Percentiles rank a stretch among this genome's conserved stretches.
phyloP scores from a whole-genome alignment of 1,140 invertebrate species.

The Telenomus remus region DNA sequence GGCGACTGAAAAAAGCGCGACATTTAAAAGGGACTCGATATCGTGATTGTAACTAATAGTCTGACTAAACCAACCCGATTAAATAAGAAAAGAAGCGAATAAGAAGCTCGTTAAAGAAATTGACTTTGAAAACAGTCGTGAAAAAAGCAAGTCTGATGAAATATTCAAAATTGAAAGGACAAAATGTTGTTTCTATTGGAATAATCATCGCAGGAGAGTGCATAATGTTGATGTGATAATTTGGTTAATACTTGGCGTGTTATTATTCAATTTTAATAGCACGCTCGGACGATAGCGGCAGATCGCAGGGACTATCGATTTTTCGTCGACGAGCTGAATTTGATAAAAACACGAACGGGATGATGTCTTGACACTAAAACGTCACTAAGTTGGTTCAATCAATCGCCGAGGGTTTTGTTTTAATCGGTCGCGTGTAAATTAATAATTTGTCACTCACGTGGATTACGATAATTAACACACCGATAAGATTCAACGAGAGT shows the following conservation, averaged over 20 bases:
- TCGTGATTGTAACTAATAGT: slow-evolving; percentile 50
- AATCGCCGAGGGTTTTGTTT: slow-evolving; percentile 16
- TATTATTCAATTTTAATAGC: no score
- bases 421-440: slow-evolving; percentile 24
- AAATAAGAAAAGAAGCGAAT: slow-evolving; percentile 26
- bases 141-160: not conserved
- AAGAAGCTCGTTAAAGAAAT: slow-evolving; percentile 33
- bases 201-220: not conserved
- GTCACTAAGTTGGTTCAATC: slow-evolving; percentile 15
- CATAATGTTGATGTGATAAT: no score
- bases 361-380: slow-evolving; percentile 19
- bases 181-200: not conserved
- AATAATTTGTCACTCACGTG: slow-evolving; percentile 38
- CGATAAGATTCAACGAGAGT: slow-evolving; percentile 39
- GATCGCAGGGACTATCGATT: no score
- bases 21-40: slow-evolving; percentile 51
- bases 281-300: no score
- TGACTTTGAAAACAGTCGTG: not conserved
- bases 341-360: not conserved
- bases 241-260: no score
- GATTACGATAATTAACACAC: slow-evolving; percentile 41
- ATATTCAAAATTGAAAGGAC: not conserved
- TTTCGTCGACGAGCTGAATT: not conserved
- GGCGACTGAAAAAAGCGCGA: slow-evolving; percentile 23
- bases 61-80: slow-evolving; percentile 30